phyloP scores from a whole-genome alignment of 1,140 invertebrate genomes.

The Ceratosolen solmsi region DNA sequence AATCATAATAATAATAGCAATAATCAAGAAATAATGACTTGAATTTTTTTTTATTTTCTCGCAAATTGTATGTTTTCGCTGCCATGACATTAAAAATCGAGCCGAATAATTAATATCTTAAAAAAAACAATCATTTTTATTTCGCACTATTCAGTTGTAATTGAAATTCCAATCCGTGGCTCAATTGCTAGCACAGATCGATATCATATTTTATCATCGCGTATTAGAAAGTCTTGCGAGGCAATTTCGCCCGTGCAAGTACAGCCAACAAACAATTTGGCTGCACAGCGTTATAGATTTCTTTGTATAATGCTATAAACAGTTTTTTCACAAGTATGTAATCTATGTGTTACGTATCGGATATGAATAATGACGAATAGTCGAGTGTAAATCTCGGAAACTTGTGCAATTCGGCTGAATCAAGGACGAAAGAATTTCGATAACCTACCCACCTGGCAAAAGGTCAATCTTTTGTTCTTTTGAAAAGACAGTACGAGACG shows the following conservation, averaged over 20 bases:
- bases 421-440: not conserved
- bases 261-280: not conserved
- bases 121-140: not conserved
- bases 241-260: not conserved
- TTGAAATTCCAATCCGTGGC: not conserved
- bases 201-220: not conserved
- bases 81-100: too few species aligned
- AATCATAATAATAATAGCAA: not conserved
- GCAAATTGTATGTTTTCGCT: too few species aligned
- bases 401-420: not conserved
- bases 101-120: not conserved
- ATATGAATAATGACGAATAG: not conserved
- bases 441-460: too few species aligned
- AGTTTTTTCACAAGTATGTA: not conserved
- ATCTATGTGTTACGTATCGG: not conserved
- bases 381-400: not conserved
- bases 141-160: not conserved
- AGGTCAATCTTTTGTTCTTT: too few species aligned
- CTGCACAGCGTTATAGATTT: too few species aligned
- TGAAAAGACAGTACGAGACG: too few species aligned
- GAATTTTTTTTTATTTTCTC: not conserved
- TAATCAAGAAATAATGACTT: not conserved
- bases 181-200: not conserved
- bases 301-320: too few species aligned
- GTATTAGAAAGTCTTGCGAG: conserved; percentile 4